These are phyloP conservation scores for Hypotaenidia okinawae DNA, from an alignment of 2,797 vertebrate species.

Conservation along the genomic window DNA sequence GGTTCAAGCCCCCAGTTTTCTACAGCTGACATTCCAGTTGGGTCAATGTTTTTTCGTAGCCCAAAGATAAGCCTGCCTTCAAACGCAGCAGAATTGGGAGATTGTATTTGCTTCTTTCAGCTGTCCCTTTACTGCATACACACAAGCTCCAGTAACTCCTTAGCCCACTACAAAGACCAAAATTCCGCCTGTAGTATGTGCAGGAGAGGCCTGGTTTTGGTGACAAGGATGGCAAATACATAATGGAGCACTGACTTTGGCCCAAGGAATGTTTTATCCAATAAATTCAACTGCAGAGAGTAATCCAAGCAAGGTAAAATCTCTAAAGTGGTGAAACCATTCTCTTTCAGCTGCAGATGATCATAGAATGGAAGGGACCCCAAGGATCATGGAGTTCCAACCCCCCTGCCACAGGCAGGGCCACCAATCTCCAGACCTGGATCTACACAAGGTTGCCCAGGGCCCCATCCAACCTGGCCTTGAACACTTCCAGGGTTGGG, in stretches of 20 bases:
- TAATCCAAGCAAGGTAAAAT: background rate
- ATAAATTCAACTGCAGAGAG: background rate
- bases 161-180: background rate
- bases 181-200: background rate
- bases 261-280: background rate
- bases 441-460: no score
- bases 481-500: no score
- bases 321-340: background rate
- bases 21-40: background rate
- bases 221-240: background rate
- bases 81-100: background rate
- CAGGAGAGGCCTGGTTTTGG: background rate
- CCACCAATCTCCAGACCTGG: no score
- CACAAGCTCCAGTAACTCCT: background rate
- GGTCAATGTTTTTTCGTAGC: background rate
- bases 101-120: background rate
- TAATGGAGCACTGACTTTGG: rapidly evolving
- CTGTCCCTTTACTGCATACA: no score
- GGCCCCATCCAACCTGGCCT: no score
- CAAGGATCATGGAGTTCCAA: no score
- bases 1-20: background rate
- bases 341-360: background rate
- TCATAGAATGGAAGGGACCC: no score
- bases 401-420: no score
- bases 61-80: background rate